Conservation (phyloP, 1,140 invertebrate species). For the Caenorhabditis brenneri region DNA sequence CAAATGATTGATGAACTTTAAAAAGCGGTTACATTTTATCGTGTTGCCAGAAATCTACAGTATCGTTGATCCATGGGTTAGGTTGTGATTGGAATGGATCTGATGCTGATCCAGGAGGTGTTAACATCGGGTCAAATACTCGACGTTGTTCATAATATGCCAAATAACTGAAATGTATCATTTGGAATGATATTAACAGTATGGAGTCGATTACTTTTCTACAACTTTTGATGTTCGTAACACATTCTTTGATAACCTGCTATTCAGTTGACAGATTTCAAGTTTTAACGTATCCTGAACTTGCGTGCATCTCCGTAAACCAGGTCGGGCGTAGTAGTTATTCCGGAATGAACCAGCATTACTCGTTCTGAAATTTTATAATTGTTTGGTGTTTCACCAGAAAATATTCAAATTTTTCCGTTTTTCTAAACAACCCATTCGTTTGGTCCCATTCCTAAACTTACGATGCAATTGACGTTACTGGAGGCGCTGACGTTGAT, state of each 20-base stretch:
- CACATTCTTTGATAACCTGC: constrained; percentile 84
- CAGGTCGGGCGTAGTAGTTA: constrained; percentile 62
- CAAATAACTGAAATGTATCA: constrained; percentile 78
- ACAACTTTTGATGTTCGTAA: constrained; percentile 95
- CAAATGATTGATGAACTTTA: neutral
- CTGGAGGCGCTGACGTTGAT: neutral
- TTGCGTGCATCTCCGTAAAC: constrained; percentile 66
- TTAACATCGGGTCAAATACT: constrained; percentile 92
- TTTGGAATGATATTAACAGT: neutral
- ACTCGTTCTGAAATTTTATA: constrained; percentile 19
- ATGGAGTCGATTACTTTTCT: constrained; percentile 80
- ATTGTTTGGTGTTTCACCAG: neutral
- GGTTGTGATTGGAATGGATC: constrained; percentile 78
- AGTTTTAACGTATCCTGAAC: constrained; percentile 69
- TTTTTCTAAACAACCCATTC: neutral
- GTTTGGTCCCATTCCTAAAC: neutral
- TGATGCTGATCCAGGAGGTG: constrained; percentile 75
- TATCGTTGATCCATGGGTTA: constrained; percentile 96
- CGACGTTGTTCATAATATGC: constrained; percentile 93
- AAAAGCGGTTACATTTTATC: constrained; percentile 76
- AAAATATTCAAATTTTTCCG: too few species aligned
- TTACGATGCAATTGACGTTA: neutral
- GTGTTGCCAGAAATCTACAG: constrained; percentile 90
- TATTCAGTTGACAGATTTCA: constrained; percentile 75
- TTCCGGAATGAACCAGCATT: constrained; percentile 53